A percentile compares a stretch with the other conserved stretches of the same genome.
These are phyloP conservation scores for Xiphophorus hellerii DNA, from an alignment of 2,113 vertebrate species.

Conservation along the genomic window DNA sequence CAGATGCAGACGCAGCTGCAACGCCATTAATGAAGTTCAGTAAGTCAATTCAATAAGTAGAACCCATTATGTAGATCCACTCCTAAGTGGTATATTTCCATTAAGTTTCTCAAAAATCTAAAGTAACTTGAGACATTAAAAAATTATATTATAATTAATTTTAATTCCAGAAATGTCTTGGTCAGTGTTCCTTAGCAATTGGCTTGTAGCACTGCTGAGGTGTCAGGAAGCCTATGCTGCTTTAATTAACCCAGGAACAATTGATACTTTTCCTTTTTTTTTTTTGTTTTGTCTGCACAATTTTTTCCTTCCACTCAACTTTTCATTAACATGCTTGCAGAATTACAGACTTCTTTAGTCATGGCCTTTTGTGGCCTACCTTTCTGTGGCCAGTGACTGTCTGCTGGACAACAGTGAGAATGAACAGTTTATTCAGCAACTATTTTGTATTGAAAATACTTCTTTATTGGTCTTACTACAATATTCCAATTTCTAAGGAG, in stretches of 20 bases:
- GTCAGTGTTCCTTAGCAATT: background rate
- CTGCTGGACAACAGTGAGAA: background rate
- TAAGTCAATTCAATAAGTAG: background rate
- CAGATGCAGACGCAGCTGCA: background rate
- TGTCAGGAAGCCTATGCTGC: background rate
- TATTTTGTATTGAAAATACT: background rate
- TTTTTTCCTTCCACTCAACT: background rate
- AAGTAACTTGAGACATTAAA: background rate
- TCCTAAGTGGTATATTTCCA: background rate
- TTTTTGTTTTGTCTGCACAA: background rate
- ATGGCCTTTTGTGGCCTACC: too few relatives aligned
- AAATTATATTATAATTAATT: too few relatives aligned
- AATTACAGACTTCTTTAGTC: too few relatives aligned
- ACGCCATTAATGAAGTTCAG: background rate
- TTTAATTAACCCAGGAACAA: background rate
- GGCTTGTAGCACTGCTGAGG: background rate
- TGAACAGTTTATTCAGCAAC: background rate
- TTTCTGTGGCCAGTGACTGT: too few relatives aligned
- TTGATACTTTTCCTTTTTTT: background rate
- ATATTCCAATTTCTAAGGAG: background rate
- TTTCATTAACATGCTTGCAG: background rate
- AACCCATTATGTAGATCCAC: background rate
- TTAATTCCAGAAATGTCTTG: too few relatives aligned
- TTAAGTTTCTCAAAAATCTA: background rate
- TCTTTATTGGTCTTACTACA: background rate